Evolutionary conservation across 2,888 invertebrate species (phyloP).

Genomic region (Dorcus hopei): DNA sequence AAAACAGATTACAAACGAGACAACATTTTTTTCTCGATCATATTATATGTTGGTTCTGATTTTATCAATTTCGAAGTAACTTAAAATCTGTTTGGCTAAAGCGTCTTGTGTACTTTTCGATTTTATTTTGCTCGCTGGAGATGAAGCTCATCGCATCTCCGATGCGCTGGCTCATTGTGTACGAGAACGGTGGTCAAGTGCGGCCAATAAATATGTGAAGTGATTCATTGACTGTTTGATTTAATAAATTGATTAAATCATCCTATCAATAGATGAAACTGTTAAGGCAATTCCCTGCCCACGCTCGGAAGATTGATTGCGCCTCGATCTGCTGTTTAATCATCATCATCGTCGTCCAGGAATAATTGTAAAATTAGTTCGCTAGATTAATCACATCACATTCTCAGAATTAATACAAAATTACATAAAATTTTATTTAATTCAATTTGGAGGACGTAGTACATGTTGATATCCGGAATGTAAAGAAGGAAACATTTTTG

Average conservation of each 20-base stretch:
- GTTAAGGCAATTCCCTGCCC: slow-evolving; percentile 43
- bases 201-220: slow-evolving; percentile 33
- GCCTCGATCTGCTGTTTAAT: slow-evolving; percentile 9
- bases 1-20: too few relatives aligned
- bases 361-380: background rate
- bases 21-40: too few relatives aligned
- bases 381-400: background rate
- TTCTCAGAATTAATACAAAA: background rate
- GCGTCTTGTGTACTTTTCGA: background rate
- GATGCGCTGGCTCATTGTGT: background rate
- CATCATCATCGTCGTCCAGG: background rate
- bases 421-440: background rate
- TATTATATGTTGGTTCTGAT: too few relatives aligned
- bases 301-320: slow-evolving; percentile 31
- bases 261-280: slow-evolving; percentile 47
- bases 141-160: background rate
- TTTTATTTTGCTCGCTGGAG: background rate
- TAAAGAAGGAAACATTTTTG: too few relatives aligned
- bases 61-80: too few relatives aligned
- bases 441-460: too few relatives aligned
- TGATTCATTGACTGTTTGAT: slow-evolving; percentile 38
- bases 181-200: slow-evolving; percentile 23
- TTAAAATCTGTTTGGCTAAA: too few relatives aligned
- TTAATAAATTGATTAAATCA: slow-evolving; percentile 47
- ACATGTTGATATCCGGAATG: too few relatives aligned